These are phyloP conservation scores for Lerema accius DNA, from an alignment of 1,140 invertebrate species.

Conservation along the genomic window DNA sequence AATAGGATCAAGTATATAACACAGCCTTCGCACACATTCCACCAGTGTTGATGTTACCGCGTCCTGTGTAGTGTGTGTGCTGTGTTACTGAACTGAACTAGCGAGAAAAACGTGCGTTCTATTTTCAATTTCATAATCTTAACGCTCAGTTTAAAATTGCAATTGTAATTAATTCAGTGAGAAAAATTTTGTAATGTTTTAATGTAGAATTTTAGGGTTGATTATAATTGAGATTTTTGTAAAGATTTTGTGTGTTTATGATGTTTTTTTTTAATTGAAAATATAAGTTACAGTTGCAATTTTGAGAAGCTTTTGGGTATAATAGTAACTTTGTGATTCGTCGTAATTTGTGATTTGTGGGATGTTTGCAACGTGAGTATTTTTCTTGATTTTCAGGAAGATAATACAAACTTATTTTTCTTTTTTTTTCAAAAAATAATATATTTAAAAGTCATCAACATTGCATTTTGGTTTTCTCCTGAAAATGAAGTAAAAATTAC, in stretches of 20 bases:
- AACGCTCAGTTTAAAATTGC: conserved; percentile 5
- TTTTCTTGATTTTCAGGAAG: background rate
- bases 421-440: no score
- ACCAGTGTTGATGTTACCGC: conserved; percentile 1
- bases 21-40: conserved; percentile 11
- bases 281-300: conserved; percentile 5
- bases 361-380: background rate
- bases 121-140: background rate
- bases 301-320: background rate
- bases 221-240: background rate
- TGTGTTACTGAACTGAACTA: conserved; percentile 2
- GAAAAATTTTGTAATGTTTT: background rate
- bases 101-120: conserved; percentile 12
- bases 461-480: no score
- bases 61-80: conserved; percentile 11
- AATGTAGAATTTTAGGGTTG: background rate
- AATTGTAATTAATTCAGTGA: background rate
- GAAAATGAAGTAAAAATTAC: no score
- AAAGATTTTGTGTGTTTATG: background rate
- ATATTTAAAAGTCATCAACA: no score
- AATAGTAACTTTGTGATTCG: background rate
- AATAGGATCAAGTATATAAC: conserved; percentile 24
- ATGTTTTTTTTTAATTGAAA: background rate
- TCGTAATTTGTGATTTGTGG: background rate
- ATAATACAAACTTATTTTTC: no score